Evolutionary conservation across 2,113 vertebrate species (phyloP).

Genomic region (Zosterops hypoxanthus): DNA sequence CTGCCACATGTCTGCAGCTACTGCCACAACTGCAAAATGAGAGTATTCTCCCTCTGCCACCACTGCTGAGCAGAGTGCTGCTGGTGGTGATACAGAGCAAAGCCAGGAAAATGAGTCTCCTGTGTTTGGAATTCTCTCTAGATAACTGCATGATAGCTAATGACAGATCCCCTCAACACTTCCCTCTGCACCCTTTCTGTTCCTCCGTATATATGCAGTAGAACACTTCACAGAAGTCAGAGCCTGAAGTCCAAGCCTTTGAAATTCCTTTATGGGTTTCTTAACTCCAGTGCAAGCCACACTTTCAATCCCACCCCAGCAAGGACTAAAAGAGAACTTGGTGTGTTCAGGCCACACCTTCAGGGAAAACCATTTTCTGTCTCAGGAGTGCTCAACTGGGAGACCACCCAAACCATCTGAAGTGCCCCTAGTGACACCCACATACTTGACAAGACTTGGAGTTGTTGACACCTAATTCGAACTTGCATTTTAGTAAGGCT

Average conservation of each 20-base stretch:
- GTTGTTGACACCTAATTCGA: neutral
- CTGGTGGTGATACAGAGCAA: neutral
- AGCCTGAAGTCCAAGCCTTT: neutral
- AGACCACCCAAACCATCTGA: neutral
- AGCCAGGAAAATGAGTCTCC: neutral
- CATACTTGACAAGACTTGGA: neutral
- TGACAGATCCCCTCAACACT: neutral
- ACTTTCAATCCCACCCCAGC: neutral
- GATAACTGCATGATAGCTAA: accelerated
- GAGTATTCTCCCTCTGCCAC: neutral
- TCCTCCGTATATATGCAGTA: neutral
- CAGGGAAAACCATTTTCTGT: neutral
- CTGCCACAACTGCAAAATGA: neutral
- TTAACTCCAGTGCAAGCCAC: neutral
- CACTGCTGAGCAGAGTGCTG: neutral
- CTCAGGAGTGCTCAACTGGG: neutral
- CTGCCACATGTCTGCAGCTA: neutral
- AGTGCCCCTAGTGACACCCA: neutral
- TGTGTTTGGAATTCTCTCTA: neutral
- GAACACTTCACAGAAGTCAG: neutral
- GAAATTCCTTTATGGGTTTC: neutral
- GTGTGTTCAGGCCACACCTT: neutral
- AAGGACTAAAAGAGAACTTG: neutral
- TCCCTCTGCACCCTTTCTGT: neutral
- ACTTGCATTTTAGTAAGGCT: neutral